phyloP scores from a whole-genome alignment of 92 coral and sea anemone genomes.

The Blastomussa wellsi region DNA sequence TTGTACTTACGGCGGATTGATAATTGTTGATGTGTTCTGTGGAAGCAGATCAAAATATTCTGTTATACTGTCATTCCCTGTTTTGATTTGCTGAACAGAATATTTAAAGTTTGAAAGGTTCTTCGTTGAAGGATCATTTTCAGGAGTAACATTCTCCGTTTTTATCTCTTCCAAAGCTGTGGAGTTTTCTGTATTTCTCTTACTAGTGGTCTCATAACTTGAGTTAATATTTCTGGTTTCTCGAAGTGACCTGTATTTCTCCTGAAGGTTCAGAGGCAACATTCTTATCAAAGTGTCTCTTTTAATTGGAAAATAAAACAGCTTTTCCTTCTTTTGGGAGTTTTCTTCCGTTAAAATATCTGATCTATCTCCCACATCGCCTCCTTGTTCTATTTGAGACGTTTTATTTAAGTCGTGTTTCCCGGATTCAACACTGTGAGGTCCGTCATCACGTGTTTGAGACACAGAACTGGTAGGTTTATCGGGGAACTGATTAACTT shows the following conservation, averaged over 20 bases:
- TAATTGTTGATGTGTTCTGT: not conserved
- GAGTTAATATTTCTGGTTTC: constrained; percentile 20
- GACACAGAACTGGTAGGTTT: not conserved
- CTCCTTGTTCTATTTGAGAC: not conserved
- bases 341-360: not conserved
- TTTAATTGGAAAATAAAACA: constrained; percentile 78
- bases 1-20: too few species aligned
- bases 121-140: not conserved
- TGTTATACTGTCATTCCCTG: constrained; percentile 6
- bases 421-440: not conserved
- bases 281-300: constrained; percentile 65
- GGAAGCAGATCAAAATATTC: constrained; percentile 5
- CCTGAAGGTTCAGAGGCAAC: constrained; percentile 39
- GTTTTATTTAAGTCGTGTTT: not conserved
- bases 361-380: not conserved
- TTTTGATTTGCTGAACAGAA: constrained; percentile 2
- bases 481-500: not conserved
- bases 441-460: not conserved
- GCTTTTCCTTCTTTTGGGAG: constrained; percentile 35
- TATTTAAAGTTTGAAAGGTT: not conserved
- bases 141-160: not conserved
- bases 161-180: not conserved
- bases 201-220: not conserved
- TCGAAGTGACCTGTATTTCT: constrained; percentile 24
- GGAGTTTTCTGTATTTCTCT: not conserved